Conservation (phyloP, 2,797 vertebrate species). For the Mallotus villosus region DNA sequence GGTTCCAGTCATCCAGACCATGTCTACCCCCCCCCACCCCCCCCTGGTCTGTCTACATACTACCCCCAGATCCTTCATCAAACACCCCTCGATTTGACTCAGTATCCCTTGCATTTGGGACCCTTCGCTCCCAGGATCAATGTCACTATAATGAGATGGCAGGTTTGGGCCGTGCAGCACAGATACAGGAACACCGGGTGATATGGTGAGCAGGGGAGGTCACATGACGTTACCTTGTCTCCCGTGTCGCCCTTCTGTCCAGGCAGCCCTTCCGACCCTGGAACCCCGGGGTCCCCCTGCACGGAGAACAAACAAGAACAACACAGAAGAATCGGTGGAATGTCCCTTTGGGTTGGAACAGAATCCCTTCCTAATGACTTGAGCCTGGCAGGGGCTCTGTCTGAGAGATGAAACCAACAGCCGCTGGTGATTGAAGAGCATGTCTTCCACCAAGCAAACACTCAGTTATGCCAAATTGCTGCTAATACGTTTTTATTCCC, state of each 20-base stretch:
- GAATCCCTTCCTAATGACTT: slow-evolving; percentile 8
- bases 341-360: slow-evolving; percentile 5
- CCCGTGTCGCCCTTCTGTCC: slow-evolving; percentile 82
- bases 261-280: slow-evolving; percentile 73
- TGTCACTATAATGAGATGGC: no score
- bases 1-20: no score
- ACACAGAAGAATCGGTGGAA: slow-evolving; percentile 11
- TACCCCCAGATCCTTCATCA: no score
- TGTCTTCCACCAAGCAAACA: slow-evolving; percentile 21
- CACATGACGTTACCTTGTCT: slow-evolving; percentile 73
- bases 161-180: neutral
- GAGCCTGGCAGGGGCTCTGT: neutral
- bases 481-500: slow-evolving; percentile 36
- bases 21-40: no score
- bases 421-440: slow-evolving; percentile 28
- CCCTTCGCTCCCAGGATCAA: no score
- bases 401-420: slow-evolving; percentile 32
- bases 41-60: no score
- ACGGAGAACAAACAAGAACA: slow-evolving; percentile 32
- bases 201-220: no score
- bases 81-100: no score
- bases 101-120: no score
- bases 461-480: slow-evolving; percentile 34
- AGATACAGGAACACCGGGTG: neutral
- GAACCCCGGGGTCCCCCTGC: slow-evolving; percentile 83